Evolutionary conservation across 2,113 vertebrate species (phyloP).

Genomic region (Numenius arquata): DNA sequence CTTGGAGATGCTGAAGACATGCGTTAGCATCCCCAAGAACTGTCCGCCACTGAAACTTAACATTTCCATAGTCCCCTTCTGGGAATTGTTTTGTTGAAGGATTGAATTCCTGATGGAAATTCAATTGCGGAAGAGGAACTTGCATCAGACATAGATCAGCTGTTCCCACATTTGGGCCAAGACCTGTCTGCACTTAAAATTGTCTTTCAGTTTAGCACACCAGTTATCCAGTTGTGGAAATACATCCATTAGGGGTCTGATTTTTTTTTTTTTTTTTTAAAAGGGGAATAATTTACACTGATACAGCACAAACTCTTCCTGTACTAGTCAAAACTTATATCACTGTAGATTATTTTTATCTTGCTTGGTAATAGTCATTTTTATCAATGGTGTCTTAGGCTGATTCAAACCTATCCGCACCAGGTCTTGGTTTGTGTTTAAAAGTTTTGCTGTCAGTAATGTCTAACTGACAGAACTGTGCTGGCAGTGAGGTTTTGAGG

Average conservation of each 20-base stretch:
- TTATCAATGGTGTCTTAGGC: neutral
- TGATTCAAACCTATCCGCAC: neutral
- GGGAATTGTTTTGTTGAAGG: neutral
- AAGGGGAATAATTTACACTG: neutral
- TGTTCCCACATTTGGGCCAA: neutral
- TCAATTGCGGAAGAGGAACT: neutral
- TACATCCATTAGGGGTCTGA: neutral
- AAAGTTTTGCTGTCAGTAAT: neutral
- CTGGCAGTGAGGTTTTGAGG: neutral
- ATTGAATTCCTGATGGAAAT: constrained; percentile 9
- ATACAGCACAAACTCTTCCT: neutral
- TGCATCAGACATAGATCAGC: neutral
- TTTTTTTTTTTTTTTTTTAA: neutral
- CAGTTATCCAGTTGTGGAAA: neutral
- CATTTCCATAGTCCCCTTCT: neutral
- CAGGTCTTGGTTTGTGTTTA: neutral
- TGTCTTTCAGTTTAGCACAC: neutral
- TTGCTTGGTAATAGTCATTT: neutral
- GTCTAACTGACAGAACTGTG: neutral
- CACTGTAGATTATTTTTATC: neutral
- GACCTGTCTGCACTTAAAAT: neutral
- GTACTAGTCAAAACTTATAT: neutral
- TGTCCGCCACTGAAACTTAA: neutral
- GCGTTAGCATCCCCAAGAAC: neutral
- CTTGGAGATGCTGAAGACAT: neutral